Percentiles rank a stretch among this genome's conserved stretches.
These are phyloP conservation scores for Lasius platythorax DNA, from an alignment of 2,888 invertebrate genomes.

Conservation along the genomic window DNA sequence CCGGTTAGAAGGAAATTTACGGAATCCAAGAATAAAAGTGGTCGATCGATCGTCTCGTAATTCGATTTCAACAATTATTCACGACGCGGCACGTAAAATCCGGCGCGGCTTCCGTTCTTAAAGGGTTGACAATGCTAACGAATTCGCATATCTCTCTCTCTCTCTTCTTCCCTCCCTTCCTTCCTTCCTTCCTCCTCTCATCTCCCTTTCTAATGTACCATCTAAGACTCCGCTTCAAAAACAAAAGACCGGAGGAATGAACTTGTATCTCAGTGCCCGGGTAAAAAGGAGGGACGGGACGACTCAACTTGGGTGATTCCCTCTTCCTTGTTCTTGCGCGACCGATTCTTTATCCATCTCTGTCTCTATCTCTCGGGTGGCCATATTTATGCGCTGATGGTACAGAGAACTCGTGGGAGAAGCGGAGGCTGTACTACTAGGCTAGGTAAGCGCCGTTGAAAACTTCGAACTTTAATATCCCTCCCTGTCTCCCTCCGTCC, in stretches of 20 bases:
- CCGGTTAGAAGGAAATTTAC: constrained; percentile 11
- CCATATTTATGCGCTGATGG: constrained; percentile 77
- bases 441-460: constrained; percentile 82
- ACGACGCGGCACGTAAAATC: constrained; percentile 68
- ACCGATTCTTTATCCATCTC: constrained; percentile 44
- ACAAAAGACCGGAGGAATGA: constrained; percentile 72
- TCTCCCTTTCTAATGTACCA: constrained; percentile 12
- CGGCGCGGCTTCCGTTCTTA: constrained; percentile 45
- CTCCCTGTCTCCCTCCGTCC: constrained; percentile 61
- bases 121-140: constrained; percentile 74
- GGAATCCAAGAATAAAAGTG: constrained; percentile 37
- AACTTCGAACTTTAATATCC: constrained; percentile 82
- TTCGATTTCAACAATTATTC: constrained; percentile 74
- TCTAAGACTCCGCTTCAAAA: constrained; percentile 67
- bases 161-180: constrained; percentile 18
- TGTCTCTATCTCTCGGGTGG: constrained; percentile 64
- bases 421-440: constrained; percentile 66
- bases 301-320: constrained; percentile 74
- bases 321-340: constrained; percentile 19
- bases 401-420: constrained; percentile 66
- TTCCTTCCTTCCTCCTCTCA: constrained; percentile 8
- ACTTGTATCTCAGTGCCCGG: constrained; percentile 71
- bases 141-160: constrained; percentile 69
- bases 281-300: constrained; percentile 52
- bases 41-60: constrained; percentile 69